phyloP scores from a whole-genome alignment of 2,113 vertebrate species.

The Numenius arquata region DNA sequence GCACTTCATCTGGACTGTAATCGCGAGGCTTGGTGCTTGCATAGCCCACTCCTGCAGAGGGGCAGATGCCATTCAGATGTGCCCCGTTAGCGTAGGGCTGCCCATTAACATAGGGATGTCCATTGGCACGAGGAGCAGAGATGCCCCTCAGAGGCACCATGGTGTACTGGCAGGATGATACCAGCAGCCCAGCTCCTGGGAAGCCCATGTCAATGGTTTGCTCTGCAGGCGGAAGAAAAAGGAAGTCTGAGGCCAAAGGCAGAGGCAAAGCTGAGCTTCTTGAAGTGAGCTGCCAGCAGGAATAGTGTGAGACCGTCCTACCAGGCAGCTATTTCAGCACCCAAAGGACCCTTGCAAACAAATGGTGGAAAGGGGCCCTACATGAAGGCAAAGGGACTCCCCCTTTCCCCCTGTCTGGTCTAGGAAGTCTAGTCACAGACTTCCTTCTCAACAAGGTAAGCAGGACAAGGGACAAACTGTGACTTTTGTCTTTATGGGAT shows the following conservation, averaged over 20 bases:
- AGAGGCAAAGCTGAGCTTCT: neutral
- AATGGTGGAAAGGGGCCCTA: neutral
- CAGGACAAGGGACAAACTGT: neutral
- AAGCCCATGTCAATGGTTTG: constrained; percentile 90
- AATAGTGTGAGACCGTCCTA: neutral
- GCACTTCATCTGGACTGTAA: constrained; percentile 72
- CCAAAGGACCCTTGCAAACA: neutral
- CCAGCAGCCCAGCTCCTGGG: constrained; percentile 78
- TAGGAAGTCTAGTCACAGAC: neutral
- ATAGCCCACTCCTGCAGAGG: constrained; percentile 51
- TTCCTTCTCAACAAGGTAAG: neutral
- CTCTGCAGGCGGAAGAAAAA: constrained; percentile 76
- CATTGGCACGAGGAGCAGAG: constrained; percentile 69
- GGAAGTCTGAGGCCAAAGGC: neutral
- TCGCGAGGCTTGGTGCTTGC: constrained; percentile 72
- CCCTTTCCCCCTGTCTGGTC: neutral
- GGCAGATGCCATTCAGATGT: constrained; percentile 59
- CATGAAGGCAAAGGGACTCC: neutral
- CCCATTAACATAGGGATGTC: constrained; percentile 76
- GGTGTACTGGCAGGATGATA: constrained; percentile 92
- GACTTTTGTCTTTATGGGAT: neutral
- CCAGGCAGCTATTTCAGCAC: neutral
- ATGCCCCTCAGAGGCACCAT: constrained; percentile 91
- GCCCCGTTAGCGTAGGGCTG: constrained; percentile 73
- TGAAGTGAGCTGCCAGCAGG: neutral